A percentile compares a stretch with the other conserved stretches of the same genome.
Conservation (phyloP, 2,888 invertebrate genomes). For the Leptopterna dolabrata region DNA sequence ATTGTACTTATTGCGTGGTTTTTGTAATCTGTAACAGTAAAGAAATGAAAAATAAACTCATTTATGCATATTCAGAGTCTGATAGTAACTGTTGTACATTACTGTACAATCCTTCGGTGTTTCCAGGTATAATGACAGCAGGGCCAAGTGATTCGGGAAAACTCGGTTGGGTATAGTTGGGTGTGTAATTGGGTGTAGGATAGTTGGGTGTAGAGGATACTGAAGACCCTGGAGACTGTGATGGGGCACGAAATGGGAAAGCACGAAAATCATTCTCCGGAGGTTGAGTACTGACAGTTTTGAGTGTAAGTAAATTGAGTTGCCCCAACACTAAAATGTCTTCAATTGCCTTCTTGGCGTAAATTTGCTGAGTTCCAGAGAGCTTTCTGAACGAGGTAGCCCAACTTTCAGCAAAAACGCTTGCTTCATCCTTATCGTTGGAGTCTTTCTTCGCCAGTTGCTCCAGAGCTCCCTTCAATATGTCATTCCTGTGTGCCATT, state of each 20-base stretch:
- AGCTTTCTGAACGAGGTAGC: constrained; percentile 48
- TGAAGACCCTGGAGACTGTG: background rate
- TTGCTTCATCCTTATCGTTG: constrained; percentile 40
- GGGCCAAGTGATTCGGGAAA: too few relatives aligned
- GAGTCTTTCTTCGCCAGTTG: background rate
- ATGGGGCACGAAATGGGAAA: background rate
- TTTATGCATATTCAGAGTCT: background rate
- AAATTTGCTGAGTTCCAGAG: constrained; percentile 48
- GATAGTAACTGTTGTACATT: too few relatives aligned
- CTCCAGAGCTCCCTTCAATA: background rate
- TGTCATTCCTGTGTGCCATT: background rate
- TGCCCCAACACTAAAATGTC: constrained; percentile 38
- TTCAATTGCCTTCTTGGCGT: constrained; percentile 51
- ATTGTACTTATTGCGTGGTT: too few relatives aligned
- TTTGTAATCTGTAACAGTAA: too few relatives aligned
- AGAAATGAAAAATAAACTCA: background rate
- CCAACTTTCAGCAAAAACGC: constrained; percentile 48
- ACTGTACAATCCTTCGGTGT: too few relatives aligned
- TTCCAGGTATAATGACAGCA: background rate
- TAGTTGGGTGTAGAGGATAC: background rate
- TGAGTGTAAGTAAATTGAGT: constrained; percentile 16
- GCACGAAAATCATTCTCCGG: too few relatives aligned
- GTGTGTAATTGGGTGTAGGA: background rate
- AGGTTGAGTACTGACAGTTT: background rate
- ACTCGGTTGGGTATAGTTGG: too few relatives aligned